Conservation (phyloP, 2,888 invertebrate species). For the Diploptera punctata region DNA sequence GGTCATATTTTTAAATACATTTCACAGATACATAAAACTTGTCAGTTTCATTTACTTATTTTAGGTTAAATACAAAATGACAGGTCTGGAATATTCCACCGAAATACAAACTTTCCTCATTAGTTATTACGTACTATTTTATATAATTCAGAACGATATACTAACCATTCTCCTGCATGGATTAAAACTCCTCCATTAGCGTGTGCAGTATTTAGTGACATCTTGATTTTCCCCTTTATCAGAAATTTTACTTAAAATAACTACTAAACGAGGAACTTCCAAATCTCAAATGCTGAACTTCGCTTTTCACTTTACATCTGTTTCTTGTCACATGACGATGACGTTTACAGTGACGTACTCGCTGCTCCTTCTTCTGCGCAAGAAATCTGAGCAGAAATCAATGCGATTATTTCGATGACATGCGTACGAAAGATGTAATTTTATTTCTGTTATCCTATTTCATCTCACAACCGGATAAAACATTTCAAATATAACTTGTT, state of each 20-base stretch:
- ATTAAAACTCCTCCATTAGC: constrained; percentile 94
- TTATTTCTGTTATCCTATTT: constrained; percentile 24
- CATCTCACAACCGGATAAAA: background rate
- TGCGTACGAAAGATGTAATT: constrained; percentile 36
- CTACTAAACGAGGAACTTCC: background rate
- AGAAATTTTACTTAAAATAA: background rate
- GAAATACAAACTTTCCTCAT: background rate
- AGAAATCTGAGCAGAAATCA: constrained; percentile 54
- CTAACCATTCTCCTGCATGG: constrained; percentile 95
- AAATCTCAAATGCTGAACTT: background rate
- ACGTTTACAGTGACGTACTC: constrained; percentile 24
- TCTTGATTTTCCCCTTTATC: too few species aligned
- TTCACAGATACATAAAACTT: too few species aligned
- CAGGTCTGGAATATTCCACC: constrained; percentile 24
- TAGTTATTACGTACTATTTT: background rate
- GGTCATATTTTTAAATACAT: too few species aligned
- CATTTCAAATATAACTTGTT: background rate
- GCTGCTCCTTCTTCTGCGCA: constrained; percentile 29
- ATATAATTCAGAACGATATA: constrained; percentile 45
- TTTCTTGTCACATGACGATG: constrained; percentile 26
- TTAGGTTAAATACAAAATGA: constrained; percentile 24
- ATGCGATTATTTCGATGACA: constrained; percentile 47
- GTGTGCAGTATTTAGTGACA: constrained; percentile 97
- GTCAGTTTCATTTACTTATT: too few species aligned
- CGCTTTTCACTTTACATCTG: constrained; percentile 12